Base-by-base conservation (phyloP, 2,888 invertebrate species). In the Drosophila melanosoma region DNA sequence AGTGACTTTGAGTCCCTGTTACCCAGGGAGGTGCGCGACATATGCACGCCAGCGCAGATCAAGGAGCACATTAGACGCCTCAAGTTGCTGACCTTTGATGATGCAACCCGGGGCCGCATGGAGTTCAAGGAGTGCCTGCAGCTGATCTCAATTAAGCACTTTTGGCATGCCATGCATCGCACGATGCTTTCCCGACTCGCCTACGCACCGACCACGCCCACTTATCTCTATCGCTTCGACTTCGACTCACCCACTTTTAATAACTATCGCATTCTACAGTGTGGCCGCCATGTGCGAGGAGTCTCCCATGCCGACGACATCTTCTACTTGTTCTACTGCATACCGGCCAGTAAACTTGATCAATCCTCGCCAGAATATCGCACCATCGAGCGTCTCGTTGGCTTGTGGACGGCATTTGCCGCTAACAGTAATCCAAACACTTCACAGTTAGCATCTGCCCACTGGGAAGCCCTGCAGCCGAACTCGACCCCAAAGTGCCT, bases 101-200 rank as follows among this genome's bases (percentile, higher is more conserved):
- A 83, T 29, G 75, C 82, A n/a, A 70, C 79, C 1, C 78, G 85
- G 1, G 81, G 74, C 8, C 58, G 79, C 10, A 89, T 88, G 74
- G 83, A 83, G 33, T 75, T 87, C 12, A 69, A 82, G 23, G 90
- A 74, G 56, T 87, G 83, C 32, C 62, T 87, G 29, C 76, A 88
- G 0, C 52, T 83, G 32, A 69, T 86, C 7, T 87, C 87, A 33
- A 49, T 70, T 15, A 92, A 91, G 69, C 68, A 80, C 15, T 93
- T 93, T 57, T 92, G 91, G 92, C 93, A 93, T 70, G 90, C 82
- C 32, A 84, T 91, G 2, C 82, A 91, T 29, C 91, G 93, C 17
- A 87, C 89, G 0, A 33, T 91, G 0, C 69, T 82, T 17, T 84
- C 89, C 1, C 88, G 93, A 1, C 66, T 84, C 4, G 72, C 87